phyloP scores from a whole-genome alignment of 2,888 invertebrate genomes.

The Hermaeophaga mercurialis region DNA sequence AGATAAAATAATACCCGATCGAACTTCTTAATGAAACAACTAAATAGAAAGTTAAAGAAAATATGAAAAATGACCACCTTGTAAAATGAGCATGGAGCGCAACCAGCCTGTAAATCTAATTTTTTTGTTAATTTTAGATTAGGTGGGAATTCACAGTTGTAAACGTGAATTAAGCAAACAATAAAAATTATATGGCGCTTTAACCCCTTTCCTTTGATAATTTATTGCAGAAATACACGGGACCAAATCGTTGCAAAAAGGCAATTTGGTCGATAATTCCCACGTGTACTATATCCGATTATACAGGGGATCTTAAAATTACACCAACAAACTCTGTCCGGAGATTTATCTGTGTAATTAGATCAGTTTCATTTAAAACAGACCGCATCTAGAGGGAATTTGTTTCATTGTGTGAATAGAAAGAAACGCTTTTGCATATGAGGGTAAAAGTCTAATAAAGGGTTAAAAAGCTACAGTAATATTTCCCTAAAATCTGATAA shows the following conservation, averaged over 20 bases:
- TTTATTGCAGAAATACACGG: conserved; percentile 17
- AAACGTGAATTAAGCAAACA: conserved; percentile 16
- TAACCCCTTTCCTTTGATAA: conserved; percentile 15
- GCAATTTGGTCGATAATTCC: conserved; percentile 16
- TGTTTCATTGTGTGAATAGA: neutral
- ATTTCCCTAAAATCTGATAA: no score
- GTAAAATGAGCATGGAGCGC: neutral
- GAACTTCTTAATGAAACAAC: no score
- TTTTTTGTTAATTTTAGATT: conserved; percentile 16
- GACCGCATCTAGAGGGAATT: conserved; percentile 8
- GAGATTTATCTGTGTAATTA: conserved; percentile 13
- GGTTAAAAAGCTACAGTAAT: no score
- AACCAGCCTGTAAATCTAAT: conserved; percentile 13
- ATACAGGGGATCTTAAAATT: conserved; percentile 15
- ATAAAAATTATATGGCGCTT: conserved; percentile 17
- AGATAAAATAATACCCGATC: no score
- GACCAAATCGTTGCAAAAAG: conserved; percentile 16
- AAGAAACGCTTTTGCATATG: no score
- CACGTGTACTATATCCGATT: conserved; percentile 12
- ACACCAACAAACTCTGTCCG: neutral
- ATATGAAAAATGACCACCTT: neutral
- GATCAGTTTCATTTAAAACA: conserved; percentile 16
- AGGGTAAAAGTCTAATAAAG: no score
- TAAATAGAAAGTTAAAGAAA: no score
- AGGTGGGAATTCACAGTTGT: conserved; percentile 17